Conservation (phyloP, 2,113 vertebrate species). For the Muscicapa adusta region DNA sequence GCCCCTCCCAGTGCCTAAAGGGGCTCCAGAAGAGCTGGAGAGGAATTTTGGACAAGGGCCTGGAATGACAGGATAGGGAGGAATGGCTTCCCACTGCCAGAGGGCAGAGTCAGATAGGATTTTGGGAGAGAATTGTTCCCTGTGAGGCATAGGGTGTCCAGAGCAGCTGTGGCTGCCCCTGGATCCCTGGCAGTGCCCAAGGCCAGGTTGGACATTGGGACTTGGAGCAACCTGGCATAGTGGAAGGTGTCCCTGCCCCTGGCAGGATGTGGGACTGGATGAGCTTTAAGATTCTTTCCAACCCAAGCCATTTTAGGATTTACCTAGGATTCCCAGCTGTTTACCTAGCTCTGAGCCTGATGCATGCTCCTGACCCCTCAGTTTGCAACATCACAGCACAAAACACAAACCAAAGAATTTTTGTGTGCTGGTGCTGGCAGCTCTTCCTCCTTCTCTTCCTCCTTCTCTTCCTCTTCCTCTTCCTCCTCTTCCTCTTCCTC, state of each 20-base stretch:
- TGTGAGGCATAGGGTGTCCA: not conserved
- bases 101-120: rapidly evolving
- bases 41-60: rapidly evolving
- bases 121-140: not conserved
- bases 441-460: not conserved
- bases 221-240: not conserved
- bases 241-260: not conserved
- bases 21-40: not conserved
- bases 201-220: rapidly evolving
- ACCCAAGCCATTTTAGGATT: not conserved
- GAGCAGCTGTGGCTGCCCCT: not conserved
- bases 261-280: not conserved
- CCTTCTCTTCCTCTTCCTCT: not conserved
- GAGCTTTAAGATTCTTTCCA: not conserved
- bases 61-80: not conserved
- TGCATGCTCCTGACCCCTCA: not conserved
- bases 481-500: no score
- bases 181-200: not conserved
- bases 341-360: not conserved
- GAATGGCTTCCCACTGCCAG: not conserved
- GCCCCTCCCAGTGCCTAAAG: not conserved
- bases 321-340: not conserved
- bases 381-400: not conserved
- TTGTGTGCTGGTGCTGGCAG: not conserved
- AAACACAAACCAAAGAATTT: not conserved